Evolutionary conservation across 2,797 vertebrate species (phyloP), one percentile per base, ranked within the genome.

Genomic region (Poecilia wingei): DNA sequence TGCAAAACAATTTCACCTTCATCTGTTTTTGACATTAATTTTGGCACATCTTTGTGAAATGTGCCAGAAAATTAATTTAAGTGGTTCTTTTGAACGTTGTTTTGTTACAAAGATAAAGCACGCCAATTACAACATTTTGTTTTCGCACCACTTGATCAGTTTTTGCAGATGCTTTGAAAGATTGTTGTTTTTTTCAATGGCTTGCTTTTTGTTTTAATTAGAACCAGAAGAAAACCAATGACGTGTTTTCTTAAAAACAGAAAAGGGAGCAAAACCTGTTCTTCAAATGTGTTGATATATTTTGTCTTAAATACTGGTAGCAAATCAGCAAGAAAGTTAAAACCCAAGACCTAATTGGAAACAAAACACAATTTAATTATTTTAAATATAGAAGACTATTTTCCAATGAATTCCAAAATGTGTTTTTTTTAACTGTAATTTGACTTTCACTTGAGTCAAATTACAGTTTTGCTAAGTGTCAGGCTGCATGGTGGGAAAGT

Each of bases 1-100:
- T 45, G 68, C 41, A 70, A 70, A 70, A n/a, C 68, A 45, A 45
- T 70, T 70, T 43, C 25, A 45, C 43, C 36, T 45, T 43, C 22
- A 45, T n/a, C 41, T 70, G 41, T 45, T 70, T 70, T 69, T 69
- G 66, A 41, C 41, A 70, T 43, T 25, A 41, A 25, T 68, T 61
- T 68, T 68, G 36, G 39, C 36, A 41, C 39, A 45, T 70, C 25
- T 7, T n/a, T 43, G 22, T 45, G 68, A 45, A 70, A 70, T 45
- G 22, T 45, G 68, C 41, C n/a, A 70, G 25, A 45, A 70, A 70
- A 70, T 45, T 36, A 45, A n/a, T 6, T 70, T 45, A 69, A 69
- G 66, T 43, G 66, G 39, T 45, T 45, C 3, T 70, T 70, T 3
- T 70, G 25, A n/a, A n/a, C 16, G 4, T 45, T 45, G 25, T 28